Evolutionary conservation across 2,888 invertebrate species (phyloP).

Genomic region (Molorchus minor): DNA sequence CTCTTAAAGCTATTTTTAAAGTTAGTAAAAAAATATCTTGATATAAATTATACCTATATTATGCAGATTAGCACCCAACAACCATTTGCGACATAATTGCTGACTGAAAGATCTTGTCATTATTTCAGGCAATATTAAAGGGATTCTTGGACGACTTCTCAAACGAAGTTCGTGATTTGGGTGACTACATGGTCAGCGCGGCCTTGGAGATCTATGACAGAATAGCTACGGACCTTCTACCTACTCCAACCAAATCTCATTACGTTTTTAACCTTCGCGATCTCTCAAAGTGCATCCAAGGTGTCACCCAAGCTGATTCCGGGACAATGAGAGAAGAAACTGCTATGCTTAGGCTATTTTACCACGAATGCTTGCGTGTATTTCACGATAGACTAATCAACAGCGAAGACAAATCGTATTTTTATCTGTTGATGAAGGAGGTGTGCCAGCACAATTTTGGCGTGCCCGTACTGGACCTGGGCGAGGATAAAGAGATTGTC

Average conservation of each 20-base stretch:
- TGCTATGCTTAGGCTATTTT: constrained; percentile 82
- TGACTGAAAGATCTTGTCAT: no score
- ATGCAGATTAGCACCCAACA: no score
- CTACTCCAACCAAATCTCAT: constrained; percentile 92
- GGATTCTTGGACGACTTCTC: constrained; percentile 85
- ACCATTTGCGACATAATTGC: no score
- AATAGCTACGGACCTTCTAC: constrained; percentile 81
- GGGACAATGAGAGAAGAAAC: constrained; percentile 72
- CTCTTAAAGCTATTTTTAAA: constrained; percentile 82
- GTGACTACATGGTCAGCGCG: constrained; percentile 80
- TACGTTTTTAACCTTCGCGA: constrained; percentile 93
- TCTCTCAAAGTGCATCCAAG: constrained; percentile 89
- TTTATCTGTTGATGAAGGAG: constrained; percentile 76
- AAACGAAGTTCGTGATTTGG: constrained; percentile 72
- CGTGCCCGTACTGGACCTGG: constrained; percentile 68
- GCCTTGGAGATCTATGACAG: constrained; percentile 85
- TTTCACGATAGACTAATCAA: constrained; percentile 87
- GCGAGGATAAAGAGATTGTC: constrained; percentile 69
- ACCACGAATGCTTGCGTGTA: constrained; percentile 90
- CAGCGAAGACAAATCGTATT: constrained; percentile 81
- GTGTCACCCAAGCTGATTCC: constrained; percentile 84
- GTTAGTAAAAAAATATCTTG: no score
- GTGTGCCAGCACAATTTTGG: constrained; percentile 74
- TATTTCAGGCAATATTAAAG: constrained; percentile 74
- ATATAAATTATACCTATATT: no score